Percentiles rank a stretch among this genome's conserved stretches.
Conservation (phyloP, 2,113 vertebrate genomes). For the Mastomys natalensis region DNA sequence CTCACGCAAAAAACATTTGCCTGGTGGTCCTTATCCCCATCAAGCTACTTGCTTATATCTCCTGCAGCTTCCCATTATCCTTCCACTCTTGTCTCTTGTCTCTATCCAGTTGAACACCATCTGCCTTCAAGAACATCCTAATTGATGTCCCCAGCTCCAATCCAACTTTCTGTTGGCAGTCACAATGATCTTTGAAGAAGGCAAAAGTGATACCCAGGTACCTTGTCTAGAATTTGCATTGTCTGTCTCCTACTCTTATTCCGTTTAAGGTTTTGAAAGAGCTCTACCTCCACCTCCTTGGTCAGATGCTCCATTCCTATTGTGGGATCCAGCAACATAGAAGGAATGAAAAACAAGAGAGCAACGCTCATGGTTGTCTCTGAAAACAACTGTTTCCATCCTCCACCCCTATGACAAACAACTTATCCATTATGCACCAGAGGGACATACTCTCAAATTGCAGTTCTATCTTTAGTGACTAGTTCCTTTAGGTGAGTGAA, state of each 20-base stretch:
- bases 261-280: not conserved
- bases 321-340: not conserved
- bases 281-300: not conserved
- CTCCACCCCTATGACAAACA: not conserved
- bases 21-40: not conserved
- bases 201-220: not conserved
- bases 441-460: not conserved
- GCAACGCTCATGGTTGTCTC: accelerated
- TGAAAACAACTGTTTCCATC: not conserved
- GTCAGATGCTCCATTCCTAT: not conserved
- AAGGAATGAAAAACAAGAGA: not conserved
- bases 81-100: not conserved
- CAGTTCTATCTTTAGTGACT: not conserved
- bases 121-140: not conserved
- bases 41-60: accelerated
- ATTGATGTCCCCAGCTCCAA: not conserved
- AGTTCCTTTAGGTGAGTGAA: not conserved
- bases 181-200: not conserved
- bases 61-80: not conserved
- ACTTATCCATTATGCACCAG: not conserved
- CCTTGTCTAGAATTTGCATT: not conserved
- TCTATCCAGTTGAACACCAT: not conserved
- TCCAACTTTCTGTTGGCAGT: not conserved
- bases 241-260: not conserved
- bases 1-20: accelerated